Base-by-base conservation (phyloP, 2,113 vertebrate genomes). In the Mirounga angustirostris region DNA sequence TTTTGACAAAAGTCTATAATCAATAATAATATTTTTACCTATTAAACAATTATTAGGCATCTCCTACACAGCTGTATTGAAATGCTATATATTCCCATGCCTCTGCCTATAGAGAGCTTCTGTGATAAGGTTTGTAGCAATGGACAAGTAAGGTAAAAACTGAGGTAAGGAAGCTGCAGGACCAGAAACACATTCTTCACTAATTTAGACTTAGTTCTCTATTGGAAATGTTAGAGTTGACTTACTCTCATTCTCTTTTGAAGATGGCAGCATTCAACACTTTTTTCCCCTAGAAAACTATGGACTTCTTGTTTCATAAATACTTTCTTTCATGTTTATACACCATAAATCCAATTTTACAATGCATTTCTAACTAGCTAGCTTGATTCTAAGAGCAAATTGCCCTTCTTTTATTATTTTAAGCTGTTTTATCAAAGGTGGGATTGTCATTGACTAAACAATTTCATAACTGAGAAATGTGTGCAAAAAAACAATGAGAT, bases 261-360 rank as follows among this genome's bases (percentile, higher is more conserved):
- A 91, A 54, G 19, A 93, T 91, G 3, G 19, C 26, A 63, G 21
- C 22, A 36, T 73, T 88, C 16, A 1, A 86, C 21, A 59, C 46
- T 26, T 46, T 24, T 26, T 95, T 88, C 14, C 22, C 4, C 10
- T 73, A 46, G 24, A 40, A 71, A 28, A 56, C 43, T 26, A 50
- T 24, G 81, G 43, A 15, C 4, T 89, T 71, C 33, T 54, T 73
- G 8, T 73, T 97, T 94, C 33, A 67, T 71, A 82, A 82, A 96
- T 58, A 50, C 7, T 1, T 19, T 69, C 46, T 65, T 58, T 79
- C 8, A 15, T 88, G 28, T 73, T 87, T 89, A 24, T 63, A 4
- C 85, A 24, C 36, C 30, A 71, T 22, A 65, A 76, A 63, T 73
- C 58, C 30, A 54, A 33, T 76, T 76, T 36, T 65, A 36, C 4